phyloP scores from a whole-genome alignment of 2,113 vertebrate genomes.

The Zosterops hypoxanthus region DNA sequence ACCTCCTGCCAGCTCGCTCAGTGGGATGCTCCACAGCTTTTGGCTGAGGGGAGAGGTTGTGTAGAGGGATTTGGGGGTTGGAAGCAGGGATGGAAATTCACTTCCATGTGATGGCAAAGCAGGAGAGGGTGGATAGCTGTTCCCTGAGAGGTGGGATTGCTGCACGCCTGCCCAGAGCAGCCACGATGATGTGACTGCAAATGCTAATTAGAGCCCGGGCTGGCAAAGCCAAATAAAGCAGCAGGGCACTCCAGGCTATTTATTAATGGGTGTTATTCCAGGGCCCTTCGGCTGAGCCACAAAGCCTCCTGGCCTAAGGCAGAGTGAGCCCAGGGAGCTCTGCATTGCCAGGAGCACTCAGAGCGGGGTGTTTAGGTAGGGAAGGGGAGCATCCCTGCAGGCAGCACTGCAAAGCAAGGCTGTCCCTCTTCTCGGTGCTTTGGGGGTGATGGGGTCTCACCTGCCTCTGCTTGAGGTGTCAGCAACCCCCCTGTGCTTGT shows the following conservation, averaged over 20 bases:
- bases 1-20: background rate
- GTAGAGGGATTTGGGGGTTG: background rate
- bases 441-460: background rate
- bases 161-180: background rate
- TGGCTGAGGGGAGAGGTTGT: background rate
- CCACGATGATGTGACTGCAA: background rate
- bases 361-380: background rate
- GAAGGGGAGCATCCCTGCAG: background rate
- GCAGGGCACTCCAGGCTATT: slow-evolving; percentile 10
- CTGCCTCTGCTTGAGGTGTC: background rate
- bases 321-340: background rate
- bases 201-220: background rate
- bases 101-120: background rate
- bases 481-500: background rate
- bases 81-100: accelerated
- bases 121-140: background rate
- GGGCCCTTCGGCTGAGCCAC: background rate
- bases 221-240: background rate
- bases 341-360: background rate
- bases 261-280: slow-evolving; percentile 30
- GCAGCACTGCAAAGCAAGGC: background rate
- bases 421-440: accelerated
- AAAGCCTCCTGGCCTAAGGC: background rate
- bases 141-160: background rate
- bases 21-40: background rate